These are phyloP conservation scores for Ciconia boyciana DNA, from an alignment of 2,113 vertebrate genomes.

Conservation along the genomic window DNA sequence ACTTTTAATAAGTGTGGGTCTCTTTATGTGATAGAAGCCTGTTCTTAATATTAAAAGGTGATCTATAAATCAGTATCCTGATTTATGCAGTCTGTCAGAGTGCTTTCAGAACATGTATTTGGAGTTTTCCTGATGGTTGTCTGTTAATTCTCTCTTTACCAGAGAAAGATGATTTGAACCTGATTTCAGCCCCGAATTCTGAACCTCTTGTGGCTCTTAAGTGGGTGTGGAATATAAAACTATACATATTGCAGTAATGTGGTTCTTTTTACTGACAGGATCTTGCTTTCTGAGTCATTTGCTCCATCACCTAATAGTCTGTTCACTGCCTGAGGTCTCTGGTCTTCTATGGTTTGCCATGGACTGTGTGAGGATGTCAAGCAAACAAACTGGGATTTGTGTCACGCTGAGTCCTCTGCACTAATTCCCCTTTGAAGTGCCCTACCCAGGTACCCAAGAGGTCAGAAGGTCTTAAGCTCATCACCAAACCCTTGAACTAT, in stretches of 20 bases:
- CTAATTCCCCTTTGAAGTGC: not conserved
- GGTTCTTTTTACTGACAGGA: not conserved
- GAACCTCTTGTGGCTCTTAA: conserved; percentile 1
- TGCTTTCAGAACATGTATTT: not conserved
- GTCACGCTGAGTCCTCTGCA: not conserved
- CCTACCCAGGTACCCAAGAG: conserved; percentile 16
- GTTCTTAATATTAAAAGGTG: not conserved
- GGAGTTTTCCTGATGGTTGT: not conserved
- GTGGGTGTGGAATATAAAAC: conserved; percentile 11
- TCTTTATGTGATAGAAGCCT: not conserved
- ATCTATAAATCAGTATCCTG: not conserved
- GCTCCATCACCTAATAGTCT: conserved; percentile 22
- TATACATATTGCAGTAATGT: conserved; percentile 3
- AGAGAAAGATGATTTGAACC: not conserved
- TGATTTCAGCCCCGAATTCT: not conserved
- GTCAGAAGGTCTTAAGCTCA: conserved; percentile 41
- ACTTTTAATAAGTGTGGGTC: not conserved
- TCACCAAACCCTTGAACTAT: not conserved
- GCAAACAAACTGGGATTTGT: conserved; percentile 32
- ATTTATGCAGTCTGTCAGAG: not conserved
- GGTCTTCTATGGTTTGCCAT: not conserved
- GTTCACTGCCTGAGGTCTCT: not conserved
- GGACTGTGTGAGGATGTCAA: not conserved
- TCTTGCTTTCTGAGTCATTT: conserved; percentile 36
- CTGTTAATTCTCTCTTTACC: not conserved